phyloP scores from a whole-genome alignment of 1,140 invertebrate species.

The Helicoverpa zea region DNA sequence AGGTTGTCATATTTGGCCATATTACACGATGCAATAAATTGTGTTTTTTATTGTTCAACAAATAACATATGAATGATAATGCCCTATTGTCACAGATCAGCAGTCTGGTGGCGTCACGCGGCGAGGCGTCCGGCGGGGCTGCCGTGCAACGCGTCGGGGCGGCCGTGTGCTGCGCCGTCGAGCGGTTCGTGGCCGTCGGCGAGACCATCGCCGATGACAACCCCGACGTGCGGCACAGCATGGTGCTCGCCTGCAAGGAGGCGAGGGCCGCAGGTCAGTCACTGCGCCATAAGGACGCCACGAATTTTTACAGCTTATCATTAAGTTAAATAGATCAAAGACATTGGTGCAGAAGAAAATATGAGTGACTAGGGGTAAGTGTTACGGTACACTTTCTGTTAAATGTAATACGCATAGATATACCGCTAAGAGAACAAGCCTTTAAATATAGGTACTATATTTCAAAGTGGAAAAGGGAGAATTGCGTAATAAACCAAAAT shows the following conservation, averaged over 20 bases:
- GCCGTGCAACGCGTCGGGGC: constrained; percentile 97
- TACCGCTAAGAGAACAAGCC: too few species aligned
- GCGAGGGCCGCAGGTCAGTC: constrained; percentile 96
- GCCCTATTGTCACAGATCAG: constrained; percentile 91
- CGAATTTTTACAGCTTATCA: neutral
- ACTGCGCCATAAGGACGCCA: neutral
- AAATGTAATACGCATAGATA: too few species aligned
- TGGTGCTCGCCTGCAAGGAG: constrained; percentile 99
- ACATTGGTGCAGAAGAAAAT: too few species aligned
- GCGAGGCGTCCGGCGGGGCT: constrained; percentile 88
- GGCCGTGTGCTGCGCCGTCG: constrained; percentile 98
- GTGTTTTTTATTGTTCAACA: neutral
- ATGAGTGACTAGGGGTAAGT: too few species aligned
- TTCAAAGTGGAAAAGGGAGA: neutral
- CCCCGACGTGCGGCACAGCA: constrained; percentile 97
- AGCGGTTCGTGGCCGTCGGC: constrained; percentile 98
- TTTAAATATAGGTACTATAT: too few species aligned
- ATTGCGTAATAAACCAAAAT: constrained; percentile 4
- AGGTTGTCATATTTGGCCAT: too few species aligned
- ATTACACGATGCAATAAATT: too few species aligned
- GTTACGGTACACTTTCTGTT: too few species aligned
- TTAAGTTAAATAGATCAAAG: neutral
- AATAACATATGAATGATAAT: neutral
- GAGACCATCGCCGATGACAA: constrained; percentile 99
- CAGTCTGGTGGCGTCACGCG: constrained; percentile 91